These are phyloP conservation scores for Erebia epiphron DNA, from an alignment of 2,888 invertebrate genomes.

Conservation along the genomic window DNA sequence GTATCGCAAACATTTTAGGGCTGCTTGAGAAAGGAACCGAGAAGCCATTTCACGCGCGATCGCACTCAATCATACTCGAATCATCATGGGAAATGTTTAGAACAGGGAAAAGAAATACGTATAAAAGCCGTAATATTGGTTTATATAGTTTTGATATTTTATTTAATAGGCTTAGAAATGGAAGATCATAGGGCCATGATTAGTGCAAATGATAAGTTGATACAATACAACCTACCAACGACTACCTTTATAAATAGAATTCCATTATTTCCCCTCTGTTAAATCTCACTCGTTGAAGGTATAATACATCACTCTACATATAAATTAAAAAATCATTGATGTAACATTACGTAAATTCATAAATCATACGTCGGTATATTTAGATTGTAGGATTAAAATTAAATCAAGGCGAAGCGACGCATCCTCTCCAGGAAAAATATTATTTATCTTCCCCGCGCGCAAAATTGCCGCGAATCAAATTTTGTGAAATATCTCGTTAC, in stretches of 20 bases:
- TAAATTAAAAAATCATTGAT: constrained; percentile 25
- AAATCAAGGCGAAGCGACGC: constrained; percentile 55
- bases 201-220: too few species aligned
- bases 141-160: constrained; percentile 21
- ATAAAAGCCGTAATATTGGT: constrained; percentile 24
- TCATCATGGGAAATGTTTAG: constrained; percentile 47
- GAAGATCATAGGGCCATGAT: too few species aligned
- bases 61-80: constrained; percentile 66
- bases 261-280: neutral
- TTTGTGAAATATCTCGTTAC: constrained; percentile 71
- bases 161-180: neutral
- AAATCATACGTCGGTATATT: constrained; percentile 45
- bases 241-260: neutral
- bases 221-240: too few species aligned
- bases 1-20: constrained; percentile 40
- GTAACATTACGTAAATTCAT: constrained; percentile 35
- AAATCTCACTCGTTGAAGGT: constrained; percentile 13
- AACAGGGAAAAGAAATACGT: constrained; percentile 26
- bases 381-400: constrained; percentile 51
- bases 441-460: constrained; percentile 57
- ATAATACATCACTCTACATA: constrained; percentile 20
- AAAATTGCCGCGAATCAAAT: constrained; percentile 72
- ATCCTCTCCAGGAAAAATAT: constrained; percentile 56
- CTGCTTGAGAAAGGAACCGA: constrained; percentile 57
- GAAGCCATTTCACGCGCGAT: constrained; percentile 70